Conservation (phyloP, 2,888 invertebrate genomes). For the Eilema depressum region DNA sequence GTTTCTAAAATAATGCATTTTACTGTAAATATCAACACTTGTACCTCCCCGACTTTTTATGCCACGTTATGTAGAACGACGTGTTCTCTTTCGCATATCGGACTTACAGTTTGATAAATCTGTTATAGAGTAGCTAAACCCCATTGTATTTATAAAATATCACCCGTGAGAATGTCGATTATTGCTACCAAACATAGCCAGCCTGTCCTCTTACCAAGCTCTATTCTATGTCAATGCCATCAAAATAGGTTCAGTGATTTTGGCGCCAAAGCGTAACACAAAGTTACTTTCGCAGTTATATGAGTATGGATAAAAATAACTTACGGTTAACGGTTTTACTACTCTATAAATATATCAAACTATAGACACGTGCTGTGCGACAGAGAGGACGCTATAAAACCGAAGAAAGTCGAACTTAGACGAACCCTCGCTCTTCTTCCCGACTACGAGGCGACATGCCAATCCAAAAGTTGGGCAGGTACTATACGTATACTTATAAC, state of each 20-base stretch:
- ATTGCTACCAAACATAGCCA: too few relatives aligned
- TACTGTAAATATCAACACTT: conserved; percentile 6
- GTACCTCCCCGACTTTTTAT: neutral
- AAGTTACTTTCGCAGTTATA: too few relatives aligned
- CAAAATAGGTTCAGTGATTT: too few relatives aligned
- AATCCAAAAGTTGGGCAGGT: neutral
- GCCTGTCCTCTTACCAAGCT: too few relatives aligned
- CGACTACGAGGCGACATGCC: neutral
- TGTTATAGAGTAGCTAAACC: neutral
- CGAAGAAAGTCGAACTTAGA: neutral
- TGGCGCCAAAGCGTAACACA: too few relatives aligned
- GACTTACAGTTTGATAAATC: neutral
- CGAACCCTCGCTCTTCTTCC: too few relatives aligned
- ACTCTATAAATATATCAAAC: neutral
- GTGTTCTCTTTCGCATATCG: too few relatives aligned
- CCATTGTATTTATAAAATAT: neutral
- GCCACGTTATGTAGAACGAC: too few relatives aligned
- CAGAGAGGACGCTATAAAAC: neutral
- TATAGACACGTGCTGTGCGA: neutral
- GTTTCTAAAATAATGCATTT: conserved; percentile 14
- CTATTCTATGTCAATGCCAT: too few relatives aligned
- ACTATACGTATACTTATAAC: neutral
- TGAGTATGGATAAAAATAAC: too few relatives aligned
- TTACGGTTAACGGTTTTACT: neutral
- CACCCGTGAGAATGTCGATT: too few relatives aligned